phyloP scores from a whole-genome alignment of 2,113 vertebrate species.

The Neoarius graeffei region DNA sequence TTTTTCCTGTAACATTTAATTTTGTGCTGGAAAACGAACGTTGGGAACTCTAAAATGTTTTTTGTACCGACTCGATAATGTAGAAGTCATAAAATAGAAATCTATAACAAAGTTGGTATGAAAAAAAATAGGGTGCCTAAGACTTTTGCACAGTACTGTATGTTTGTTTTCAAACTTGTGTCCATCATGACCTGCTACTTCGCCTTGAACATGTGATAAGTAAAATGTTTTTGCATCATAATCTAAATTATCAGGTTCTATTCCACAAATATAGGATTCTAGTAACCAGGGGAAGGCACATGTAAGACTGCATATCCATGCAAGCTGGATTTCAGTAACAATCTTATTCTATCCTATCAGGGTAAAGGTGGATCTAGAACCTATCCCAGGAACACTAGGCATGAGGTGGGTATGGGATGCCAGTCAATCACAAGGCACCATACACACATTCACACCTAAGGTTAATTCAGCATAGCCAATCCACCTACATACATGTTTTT shows the following conservation, averaged over 20 bases:
- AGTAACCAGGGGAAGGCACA: neutral
- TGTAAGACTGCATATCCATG: neutral
- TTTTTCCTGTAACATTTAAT: no score
- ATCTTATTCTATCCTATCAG: neutral
- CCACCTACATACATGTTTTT: neutral
- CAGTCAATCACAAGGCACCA: neutral
- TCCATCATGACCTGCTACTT: no score
- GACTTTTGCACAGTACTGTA: no score
- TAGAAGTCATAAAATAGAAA: no score
- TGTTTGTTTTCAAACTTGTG: no score
- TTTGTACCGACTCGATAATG: no score
- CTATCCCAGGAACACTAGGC: neutral
- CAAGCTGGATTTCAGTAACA: neutral
- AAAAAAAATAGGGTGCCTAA: no score
- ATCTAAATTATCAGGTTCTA: neutral
- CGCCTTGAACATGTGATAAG: no score
- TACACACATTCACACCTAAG: neutral
- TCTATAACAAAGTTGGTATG: no score
- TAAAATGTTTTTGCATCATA: neutral
- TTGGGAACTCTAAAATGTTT: no score
- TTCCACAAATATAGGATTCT: neutral
- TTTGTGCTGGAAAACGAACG: no score
- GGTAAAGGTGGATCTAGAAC: neutral
- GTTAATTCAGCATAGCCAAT: neutral
- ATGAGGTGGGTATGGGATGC: neutral